Evolutionary conservation across 2,113 vertebrate genomes (phyloP), one percentile per base, ranked within the genome.

Genomic region (Chrysemys picta): DNA sequence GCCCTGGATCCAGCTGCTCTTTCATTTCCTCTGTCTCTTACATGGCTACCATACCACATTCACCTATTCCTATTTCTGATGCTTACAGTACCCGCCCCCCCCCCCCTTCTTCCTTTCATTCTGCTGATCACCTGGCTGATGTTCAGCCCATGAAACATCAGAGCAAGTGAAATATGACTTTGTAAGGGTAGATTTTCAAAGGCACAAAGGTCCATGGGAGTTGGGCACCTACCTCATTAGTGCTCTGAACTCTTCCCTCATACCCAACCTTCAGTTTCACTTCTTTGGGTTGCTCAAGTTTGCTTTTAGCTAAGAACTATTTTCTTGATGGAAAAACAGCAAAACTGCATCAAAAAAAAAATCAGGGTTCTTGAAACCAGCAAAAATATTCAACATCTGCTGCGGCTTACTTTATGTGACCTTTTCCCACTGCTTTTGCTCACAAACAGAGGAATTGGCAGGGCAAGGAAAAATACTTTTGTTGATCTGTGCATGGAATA

Each of bases 381-480:
- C 59, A 93, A 94, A 94, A 84, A 94, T 10, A 90, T 75, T 89
- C 94, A 95, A 78, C 91, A 90, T 89, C 88, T 96, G 69, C 42
- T 3, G 86, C 87, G 89, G 56, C 88, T 95, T 96, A 95, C 88
- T 96, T 97, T 91, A 21, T 80, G 50, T 94, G 95, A 98, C 97
- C 96, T 97, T 96, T 97, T 95, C 56, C 89, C 91, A 93, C 75
- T 82, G 42, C 85, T 93, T 95, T 97, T 94, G 93, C 94, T 96
- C 93, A 88, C 52, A 80, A 89, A 54, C 8, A 47, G 78, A 84
- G 17, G 92, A 97, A 97, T 92, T 50, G 93, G 49, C 84, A 82
- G 1, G 89, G 90, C 84, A 89, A 94, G 62, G 88, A 95, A 97
- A 98, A 92, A 88, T 21, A 89, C 75, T 94, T 85, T 89, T 95